Conservation (phyloP, 2,888 invertebrate genomes). For the Nysson spinosus region DNA sequence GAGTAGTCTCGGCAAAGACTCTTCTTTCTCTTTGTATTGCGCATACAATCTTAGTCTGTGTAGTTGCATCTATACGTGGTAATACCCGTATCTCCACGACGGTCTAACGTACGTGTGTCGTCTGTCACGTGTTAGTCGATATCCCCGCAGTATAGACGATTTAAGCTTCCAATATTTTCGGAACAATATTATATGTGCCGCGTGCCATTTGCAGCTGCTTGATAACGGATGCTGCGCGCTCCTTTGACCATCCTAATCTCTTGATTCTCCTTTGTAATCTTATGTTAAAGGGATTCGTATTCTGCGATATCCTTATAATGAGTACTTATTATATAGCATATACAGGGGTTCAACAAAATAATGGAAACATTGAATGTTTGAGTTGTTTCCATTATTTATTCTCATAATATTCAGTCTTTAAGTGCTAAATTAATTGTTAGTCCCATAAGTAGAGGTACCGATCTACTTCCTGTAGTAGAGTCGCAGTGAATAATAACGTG, state of each 20-base stretch:
- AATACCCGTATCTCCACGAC: conserved; percentile 6
- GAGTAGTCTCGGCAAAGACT: conserved; percentile 24
- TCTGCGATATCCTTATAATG: too few species aligned
- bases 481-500: too few species aligned
- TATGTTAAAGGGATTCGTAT: conserved; percentile 17
- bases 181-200: conserved; percentile 32
- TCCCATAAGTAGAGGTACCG: too few species aligned
- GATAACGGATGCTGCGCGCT: conserved; percentile 17
- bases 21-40: conserved; percentile 20
- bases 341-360: too few species aligned
- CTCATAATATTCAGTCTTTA: too few species aligned
- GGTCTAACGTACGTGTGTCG: not conserved
- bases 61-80: conserved; percentile 11
- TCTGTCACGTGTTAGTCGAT: conserved; percentile 20
- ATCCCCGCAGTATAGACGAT: conserved; percentile 39
- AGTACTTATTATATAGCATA: too few species aligned
- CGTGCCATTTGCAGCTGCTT: conserved; percentile 4
- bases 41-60: not conserved
- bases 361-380: too few species aligned
- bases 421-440: too few species aligned
- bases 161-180: conserved; percentile 58
- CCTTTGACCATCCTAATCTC: conserved; percentile 30
- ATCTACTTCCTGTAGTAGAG: too few species aligned
- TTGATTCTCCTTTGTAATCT: conserved; percentile 36
- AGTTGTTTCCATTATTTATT: too few species aligned